Evolutionary conservation across 2,113 vertebrate genomes (phyloP).

Genomic region (Festucalex cinctus): DNA sequence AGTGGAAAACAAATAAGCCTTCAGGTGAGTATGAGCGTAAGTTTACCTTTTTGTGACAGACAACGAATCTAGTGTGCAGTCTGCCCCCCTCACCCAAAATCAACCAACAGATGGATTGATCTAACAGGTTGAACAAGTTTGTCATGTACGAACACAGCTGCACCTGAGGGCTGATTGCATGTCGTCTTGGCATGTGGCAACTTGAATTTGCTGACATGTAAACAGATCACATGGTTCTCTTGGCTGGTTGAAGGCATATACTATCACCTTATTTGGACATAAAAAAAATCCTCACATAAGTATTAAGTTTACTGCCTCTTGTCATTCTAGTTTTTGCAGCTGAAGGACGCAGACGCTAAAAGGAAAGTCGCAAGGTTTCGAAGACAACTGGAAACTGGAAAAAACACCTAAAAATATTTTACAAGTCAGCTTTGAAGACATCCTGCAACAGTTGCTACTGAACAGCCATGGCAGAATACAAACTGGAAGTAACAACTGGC

Average conservation of each 20-base stretch:
- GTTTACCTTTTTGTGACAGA: no score
- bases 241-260: no score
- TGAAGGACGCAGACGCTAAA: no score
- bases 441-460: neutral
- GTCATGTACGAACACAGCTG: neutral
- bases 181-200: neutral
- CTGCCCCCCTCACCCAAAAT: neutral
- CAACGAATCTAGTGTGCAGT: no score
- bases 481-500: constrained; percentile 55
- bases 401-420: neutral
- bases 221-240: no score
- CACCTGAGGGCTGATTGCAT: neutral
- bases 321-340: neutral
- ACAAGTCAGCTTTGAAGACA: neutral
- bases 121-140: neutral
- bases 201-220: no score
- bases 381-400: neutral
- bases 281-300: no score
- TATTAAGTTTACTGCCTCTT: neutral
- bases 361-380: neutral
- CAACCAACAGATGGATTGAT: neutral
- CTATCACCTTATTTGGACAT: no score
- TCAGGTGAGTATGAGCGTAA: no score
- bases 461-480: constrained; percentile 49
- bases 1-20: no score